A percentile compares a stretch with the other conserved stretches of the same genome.
Evolutionary conservation across 2,888 invertebrate genomes (phyloP).

Genomic region (Ectemnius cavifrons): DNA sequence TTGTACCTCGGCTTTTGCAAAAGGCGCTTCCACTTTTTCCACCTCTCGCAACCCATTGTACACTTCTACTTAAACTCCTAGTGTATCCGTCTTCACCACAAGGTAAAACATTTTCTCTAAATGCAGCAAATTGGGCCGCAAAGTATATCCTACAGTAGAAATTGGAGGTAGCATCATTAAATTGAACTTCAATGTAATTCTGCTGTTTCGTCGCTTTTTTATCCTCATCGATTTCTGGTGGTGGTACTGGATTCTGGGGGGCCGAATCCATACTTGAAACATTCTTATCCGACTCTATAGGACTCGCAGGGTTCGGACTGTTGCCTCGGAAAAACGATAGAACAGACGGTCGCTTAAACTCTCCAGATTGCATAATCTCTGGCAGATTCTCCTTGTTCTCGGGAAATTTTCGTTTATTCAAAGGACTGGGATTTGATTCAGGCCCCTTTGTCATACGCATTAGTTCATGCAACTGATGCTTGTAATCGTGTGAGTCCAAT

Average conservation of each 20-base stretch:
- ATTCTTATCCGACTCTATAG: conserved; percentile 69
- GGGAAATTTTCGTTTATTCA: conserved; percentile 77
- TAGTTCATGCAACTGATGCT: conserved; percentile 80
- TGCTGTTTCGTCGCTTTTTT: conserved; percentile 72
- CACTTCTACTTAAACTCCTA: conserved; percentile 90
- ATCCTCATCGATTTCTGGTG: conserved; percentile 70
- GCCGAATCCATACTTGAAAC: conserved; percentile 48
- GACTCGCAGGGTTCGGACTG: conserved; percentile 72
- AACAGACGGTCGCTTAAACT: conserved; percentile 73
- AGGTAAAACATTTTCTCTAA: conserved; percentile 83
- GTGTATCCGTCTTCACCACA: conserved; percentile 88
- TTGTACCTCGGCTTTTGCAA: conserved; percentile 91
- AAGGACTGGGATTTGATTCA: conserved; percentile 79
- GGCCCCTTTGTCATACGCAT: conserved; percentile 67
- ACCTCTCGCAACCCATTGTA: conserved; percentile 95
- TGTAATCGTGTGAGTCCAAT: conserved; percentile 86
- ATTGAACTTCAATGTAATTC: conserved; percentile 81
- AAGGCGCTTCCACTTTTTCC: conserved; percentile 99
- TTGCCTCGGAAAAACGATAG: conserved; percentile 75
- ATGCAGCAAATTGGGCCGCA: conserved; percentile 92
- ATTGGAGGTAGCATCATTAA: conserved; percentile 85
- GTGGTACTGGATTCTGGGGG: conserved; percentile 19
- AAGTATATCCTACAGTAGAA: conserved; percentile 95
- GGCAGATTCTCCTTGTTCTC: conserved; percentile 76
- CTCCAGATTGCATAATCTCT: conserved; percentile 68